Evolutionary conservation across 2,797 vertebrate genomes (phyloP), one percentile per base, ranked within the genome.

Genomic region (Channallabes apus): DNA sequence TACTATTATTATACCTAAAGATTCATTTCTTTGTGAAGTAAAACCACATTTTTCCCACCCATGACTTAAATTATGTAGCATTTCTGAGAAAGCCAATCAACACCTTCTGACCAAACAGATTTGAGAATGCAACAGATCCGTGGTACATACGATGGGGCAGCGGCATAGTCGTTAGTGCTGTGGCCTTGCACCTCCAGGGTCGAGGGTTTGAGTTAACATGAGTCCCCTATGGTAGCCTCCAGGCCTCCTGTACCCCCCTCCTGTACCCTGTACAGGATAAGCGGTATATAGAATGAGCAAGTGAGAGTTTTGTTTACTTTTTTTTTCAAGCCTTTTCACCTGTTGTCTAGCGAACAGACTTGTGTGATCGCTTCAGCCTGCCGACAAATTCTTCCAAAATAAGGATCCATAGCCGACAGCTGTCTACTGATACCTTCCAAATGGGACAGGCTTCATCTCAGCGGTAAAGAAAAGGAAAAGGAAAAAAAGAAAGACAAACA

Each of bases 391-490:
- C 38, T 51, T 20, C n/a, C 78, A 29, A 65, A 80, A 80, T 64
- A 65, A 65, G 78, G 61, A 80, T 46, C 15, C 61, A 27, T 51
- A 65, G 78, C 27, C 9, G 78, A 80, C 78, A 80, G 78, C 78
- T 80, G 61, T 80, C 61, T 65, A 65, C 78, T 65, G 78, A 65
- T 65, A 80, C 59, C 61, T 65, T 80, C 61, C 78, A 80, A 65
- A 80, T 80, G n/a, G 78, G 78, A 80, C 78, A 80, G 59, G 77
- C 59, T 80, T 80, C 59, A 65, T 65, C 78, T 79, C 14, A 3
- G 51, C 18, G 3, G 14, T 4, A 35, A 59, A 61, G 38, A 59
- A 77, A n/a, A 17, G 41, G 27, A 61, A n/a, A n/a, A 38, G 41
- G 41, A 35, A 59, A 76, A 7, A 32, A 35, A 20, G 7, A 24